These are phyloP conservation scores for Sapayoa aenigma DNA, from an alignment of 2,113 vertebrate genomes.

Conservation along the genomic window DNA sequence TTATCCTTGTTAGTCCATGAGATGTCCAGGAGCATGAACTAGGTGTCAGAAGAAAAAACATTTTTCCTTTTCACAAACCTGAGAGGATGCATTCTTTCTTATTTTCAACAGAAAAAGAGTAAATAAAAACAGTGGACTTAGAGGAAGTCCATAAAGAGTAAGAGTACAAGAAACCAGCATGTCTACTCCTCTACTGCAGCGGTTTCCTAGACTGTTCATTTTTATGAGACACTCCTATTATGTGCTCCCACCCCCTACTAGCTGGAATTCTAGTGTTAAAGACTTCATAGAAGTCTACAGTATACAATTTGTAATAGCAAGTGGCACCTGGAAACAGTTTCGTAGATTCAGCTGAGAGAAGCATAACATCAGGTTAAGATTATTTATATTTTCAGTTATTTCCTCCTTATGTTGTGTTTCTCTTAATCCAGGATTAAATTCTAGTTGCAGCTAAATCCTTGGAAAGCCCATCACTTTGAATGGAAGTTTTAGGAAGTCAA, in stretches of 20 bases:
- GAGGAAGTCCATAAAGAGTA: background rate
- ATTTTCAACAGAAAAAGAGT: background rate
- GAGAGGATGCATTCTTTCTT: background rate
- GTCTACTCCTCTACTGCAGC: background rate
- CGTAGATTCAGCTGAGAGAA: background rate
- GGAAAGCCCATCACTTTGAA: background rate
- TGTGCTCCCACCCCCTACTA: background rate
- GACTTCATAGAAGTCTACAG: background rate
- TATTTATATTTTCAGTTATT: conserved; percentile 13
- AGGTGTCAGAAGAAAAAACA: background rate
- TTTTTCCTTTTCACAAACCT: background rate
- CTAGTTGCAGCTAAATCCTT: background rate
- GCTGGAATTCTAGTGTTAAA: background rate
- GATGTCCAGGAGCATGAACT: background rate
- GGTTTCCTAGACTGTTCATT: background rate
- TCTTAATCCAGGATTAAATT: conserved; percentile 29
- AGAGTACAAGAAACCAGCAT: background rate
- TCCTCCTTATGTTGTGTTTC: background rate
- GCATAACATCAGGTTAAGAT: background rate
- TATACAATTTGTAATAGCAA: background rate
- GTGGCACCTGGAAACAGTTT: background rate
- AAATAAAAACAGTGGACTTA: background rate
- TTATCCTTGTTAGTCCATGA: background rate
- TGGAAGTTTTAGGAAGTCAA: background rate
- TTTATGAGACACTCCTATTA: background rate